Conservation (phyloP, 2,888 invertebrate genomes). For the Ophion ellenae region DNA sequence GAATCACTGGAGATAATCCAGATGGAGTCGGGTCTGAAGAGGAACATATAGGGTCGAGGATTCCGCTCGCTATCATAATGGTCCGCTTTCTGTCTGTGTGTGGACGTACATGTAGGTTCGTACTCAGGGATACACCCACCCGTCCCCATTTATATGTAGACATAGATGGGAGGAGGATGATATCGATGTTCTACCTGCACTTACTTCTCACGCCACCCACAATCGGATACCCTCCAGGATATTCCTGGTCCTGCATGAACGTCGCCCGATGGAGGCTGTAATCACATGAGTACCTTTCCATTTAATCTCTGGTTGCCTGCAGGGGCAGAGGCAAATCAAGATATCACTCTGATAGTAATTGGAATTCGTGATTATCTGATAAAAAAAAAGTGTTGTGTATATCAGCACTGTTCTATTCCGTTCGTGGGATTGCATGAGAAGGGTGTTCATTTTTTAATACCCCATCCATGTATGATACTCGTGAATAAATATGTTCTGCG, state of each 20-base stretch:
- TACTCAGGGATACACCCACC: not conserved
- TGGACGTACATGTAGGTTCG: constrained; percentile 13
- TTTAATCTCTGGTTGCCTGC: not conserved
- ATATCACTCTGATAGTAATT: not conserved
- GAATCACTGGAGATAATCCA: constrained; percentile 82
- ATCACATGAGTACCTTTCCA: constrained; percentile 11
- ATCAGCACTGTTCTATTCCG: no score
- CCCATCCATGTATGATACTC: no score
- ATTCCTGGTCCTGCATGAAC: constrained; percentile 25
- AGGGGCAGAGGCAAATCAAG: not conserved
- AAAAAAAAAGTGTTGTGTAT: no score
- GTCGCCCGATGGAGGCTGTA: not conserved
- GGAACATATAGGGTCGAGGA: constrained; percentile 71
- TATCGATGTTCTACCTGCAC: constrained; percentile 65
- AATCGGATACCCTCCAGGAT: constrained; percentile 45
- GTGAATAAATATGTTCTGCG: no score
- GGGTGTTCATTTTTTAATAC: no score
- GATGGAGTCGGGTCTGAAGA: constrained; percentile 77
- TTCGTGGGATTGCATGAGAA: no score
- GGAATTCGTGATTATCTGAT: not conserved
- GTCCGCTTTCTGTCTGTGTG: constrained; percentile 64
- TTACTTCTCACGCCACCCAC: constrained; percentile 59
- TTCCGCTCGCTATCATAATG: constrained; percentile 77
- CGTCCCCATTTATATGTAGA: constrained; percentile 34
- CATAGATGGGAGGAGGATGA: constrained; percentile 38